Base-by-base conservation (phyloP, 2,888 invertebrate genomes). In the Ichneumoninae sp. region DNA sequence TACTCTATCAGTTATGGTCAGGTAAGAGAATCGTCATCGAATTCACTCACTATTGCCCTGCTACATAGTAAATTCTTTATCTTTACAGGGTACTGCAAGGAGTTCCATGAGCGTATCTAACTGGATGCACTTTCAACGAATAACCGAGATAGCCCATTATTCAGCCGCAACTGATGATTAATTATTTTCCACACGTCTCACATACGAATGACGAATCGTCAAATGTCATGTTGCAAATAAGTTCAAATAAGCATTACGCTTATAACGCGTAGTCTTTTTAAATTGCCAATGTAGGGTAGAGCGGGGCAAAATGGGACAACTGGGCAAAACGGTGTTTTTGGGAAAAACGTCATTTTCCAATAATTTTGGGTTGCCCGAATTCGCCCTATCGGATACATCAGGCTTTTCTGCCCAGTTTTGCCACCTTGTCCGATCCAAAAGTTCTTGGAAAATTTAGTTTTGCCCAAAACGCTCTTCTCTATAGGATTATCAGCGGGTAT, bases 1-100 rank as follows among this genome's bases (percentile, higher is more conserved):
- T 86, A 47, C 22, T 88, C n/a, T 81, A 82, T 33, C 84, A 87
- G 44, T 36, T 81, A n/a, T 86, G 47, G 76, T 54, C 40, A 3
- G 82, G 85, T 88, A 69, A 77, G 44, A 66, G 26, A 63, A 73
- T 71, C 1, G 50, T 54, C 47, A 16, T 54, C 1, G 4, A 47
- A 47, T 47, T 4, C 16, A 47, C 44, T 16, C 44, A 16, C 44
- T 44, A 16, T 13, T 44, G 13, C 16, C 3, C 44, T 3, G 44
- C 3, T 47, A 1, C 44, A 47, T 2, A 19, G 10, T 57, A 26
- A 10, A 13, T 57, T 54, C 8, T 6, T 57, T 40, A 0, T 71
- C 1, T n/a, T 36, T 70, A 54, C 10, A 8, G 63, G 44, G n/a
- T 69, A 44, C 69, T 63, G 13, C 52, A 73, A 76, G 22, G 33